Conservation (phyloP, 2,113 vertebrate genomes). For the Rhinolophus ferrumequinum region DNA sequence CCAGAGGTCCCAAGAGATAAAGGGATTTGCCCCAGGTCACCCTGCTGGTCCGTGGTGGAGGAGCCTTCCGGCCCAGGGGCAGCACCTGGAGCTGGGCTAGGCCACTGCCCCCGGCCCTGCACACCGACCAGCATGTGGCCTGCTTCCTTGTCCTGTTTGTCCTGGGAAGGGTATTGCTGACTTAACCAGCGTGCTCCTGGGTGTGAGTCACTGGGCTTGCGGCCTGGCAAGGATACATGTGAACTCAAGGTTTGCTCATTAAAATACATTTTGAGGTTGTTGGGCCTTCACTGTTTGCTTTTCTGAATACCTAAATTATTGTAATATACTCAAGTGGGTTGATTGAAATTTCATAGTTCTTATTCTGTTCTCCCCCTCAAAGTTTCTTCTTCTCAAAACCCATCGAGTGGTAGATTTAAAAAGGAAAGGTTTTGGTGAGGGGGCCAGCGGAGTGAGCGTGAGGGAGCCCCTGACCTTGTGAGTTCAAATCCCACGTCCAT, state of each 20-base stretch:
- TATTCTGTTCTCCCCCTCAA: background rate
- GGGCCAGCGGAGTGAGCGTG: background rate
- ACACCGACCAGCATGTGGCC: background rate
- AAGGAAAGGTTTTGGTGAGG: background rate
- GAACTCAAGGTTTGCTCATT: background rate
- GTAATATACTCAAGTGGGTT: background rate
- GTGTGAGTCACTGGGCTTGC: background rate
- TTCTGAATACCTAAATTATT: background rate
- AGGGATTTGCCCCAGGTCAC: rapidly evolving
- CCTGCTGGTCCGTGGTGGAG: background rate
- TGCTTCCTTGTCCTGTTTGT: background rate
- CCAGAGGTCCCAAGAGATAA: background rate
- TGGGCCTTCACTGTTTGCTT: background rate
- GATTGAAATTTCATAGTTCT: background rate
- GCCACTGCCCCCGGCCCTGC: background rate
- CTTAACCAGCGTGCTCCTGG: background rate
- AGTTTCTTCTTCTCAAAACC: constrained; percentile 18
- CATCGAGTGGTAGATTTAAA: background rate
- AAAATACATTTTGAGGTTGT: background rate
- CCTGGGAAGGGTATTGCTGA: background rate
- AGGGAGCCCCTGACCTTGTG: background rate
- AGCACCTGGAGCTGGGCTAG: background rate
- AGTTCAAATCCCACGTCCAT: background rate
- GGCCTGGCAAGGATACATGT: background rate
- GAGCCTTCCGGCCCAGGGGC: background rate